Conservation (phyloP, 2,797 vertebrate genomes). For the Fundulus diaphanus region DNA sequence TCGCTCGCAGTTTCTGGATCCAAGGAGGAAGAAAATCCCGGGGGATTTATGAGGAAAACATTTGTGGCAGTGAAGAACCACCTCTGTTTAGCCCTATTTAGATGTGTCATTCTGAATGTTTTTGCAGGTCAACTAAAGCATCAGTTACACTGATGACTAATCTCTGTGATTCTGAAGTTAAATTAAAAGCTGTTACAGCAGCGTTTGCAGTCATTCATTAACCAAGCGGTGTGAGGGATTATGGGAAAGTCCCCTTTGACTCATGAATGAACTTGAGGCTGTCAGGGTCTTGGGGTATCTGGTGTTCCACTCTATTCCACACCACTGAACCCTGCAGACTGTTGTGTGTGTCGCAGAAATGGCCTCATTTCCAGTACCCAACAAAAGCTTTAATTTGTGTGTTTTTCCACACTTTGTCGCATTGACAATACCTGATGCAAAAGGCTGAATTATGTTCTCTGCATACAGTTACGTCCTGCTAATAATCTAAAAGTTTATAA, state of each 20-base stretch:
- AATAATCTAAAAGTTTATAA: neutral
- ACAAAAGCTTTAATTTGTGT: neutral
- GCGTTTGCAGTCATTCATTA: conserved; percentile 7
- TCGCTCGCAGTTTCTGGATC: conserved; percentile 13
- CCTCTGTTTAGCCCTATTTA: neutral
- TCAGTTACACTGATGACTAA: neutral
- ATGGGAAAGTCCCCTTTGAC: neutral
- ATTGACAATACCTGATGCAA: neutral
- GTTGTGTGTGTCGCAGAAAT: neutral
- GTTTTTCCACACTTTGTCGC: neutral
- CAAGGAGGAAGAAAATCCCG: neutral
- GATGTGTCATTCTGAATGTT: neutral
- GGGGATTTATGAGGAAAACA: conserved; percentile 10
- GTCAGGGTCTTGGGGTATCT: neutral
- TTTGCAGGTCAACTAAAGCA: neutral
- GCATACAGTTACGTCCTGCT: neutral
- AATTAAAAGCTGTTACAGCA: neutral
- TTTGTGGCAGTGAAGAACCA: neutral
- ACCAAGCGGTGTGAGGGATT: neutral
- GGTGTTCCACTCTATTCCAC: conserved; percentile 1
- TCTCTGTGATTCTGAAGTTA: neutral
- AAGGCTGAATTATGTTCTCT: neutral
- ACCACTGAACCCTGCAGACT: neutral
- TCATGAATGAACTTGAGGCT: conserved; percentile 2
- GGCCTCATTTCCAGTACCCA: neutral